These are phyloP conservation scores for Puntigrus tetrazona DNA, from an alignment of 2,113 vertebrate genomes.

Conservation along the genomic window DNA sequence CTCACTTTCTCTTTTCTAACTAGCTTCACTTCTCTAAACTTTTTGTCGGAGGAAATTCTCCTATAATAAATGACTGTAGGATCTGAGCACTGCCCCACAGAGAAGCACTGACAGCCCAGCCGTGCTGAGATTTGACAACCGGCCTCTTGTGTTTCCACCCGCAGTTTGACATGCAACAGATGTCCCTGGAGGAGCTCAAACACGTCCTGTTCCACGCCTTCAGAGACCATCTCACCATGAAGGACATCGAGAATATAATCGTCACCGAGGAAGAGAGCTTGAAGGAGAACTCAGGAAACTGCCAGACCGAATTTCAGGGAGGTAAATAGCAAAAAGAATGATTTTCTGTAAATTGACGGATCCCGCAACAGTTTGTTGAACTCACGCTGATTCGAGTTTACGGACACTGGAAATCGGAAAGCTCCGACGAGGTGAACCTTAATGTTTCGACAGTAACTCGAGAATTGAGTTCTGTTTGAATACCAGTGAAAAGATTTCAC, in stretches of 20 bases:
- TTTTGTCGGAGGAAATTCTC: neutral
- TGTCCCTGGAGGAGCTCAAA: constrained; percentile 97
- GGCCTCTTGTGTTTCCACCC: constrained; percentile 45
- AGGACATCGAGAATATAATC: constrained; percentile 99
- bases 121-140: constrained; percentile 16
- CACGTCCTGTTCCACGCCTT: constrained; percentile 98
- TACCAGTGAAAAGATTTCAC: neutral
- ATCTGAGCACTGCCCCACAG: constrained; percentile 4
- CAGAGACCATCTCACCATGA: constrained; percentile 96
- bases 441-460: neutral
- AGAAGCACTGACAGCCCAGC: constrained; percentile 7
- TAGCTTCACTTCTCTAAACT: neutral
- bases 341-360: constrained; percentile 9
- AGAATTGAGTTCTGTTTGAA: constrained; percentile 3
- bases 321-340: constrained; percentile 63
- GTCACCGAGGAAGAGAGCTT: constrained; percentile 97
- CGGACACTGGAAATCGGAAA: neutral
- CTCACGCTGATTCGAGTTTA: neutral
- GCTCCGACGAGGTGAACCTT: neutral
- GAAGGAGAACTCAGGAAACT: constrained; percentile 94
- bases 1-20: neutral
- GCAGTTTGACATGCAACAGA: constrained; percentile 82
- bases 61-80: neutral
- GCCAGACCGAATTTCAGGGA: constrained; percentile 94
- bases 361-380: neutral